Percentiles rank a stretch among this genome's conserved stretches.
These are phyloP conservation scores for Dicranocentrus wangi DNA, from an alignment of 2,888 invertebrate genomes.

Conservation along the genomic window DNA sequence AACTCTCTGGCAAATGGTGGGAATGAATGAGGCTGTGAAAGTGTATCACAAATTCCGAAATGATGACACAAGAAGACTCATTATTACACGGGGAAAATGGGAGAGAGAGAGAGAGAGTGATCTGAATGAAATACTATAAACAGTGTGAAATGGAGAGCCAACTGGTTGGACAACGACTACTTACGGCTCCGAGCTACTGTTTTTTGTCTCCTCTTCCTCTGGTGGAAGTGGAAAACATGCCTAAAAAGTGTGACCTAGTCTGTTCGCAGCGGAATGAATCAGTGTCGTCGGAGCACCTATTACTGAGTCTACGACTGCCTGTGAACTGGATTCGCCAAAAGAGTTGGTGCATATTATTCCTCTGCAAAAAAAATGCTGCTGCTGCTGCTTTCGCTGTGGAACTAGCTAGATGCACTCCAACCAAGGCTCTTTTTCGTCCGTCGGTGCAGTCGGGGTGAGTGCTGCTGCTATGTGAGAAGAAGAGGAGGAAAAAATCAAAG, in stretches of 20 bases:
- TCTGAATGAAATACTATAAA: neutral
- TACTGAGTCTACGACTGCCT: conserved; percentile 46
- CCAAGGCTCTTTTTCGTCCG: no score
- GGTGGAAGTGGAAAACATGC: conserved; percentile 25
- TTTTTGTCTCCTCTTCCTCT: neutral
- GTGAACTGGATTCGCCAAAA: neutral
- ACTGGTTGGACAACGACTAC: no score
- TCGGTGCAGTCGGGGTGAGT: no score
- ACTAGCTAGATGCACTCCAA: no score
- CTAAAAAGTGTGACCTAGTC: conserved; percentile 32
- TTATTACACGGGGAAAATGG: no score
- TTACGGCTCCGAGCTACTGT: neutral
- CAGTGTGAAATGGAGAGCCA: no score
- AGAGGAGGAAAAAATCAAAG: conserved; percentile 33
- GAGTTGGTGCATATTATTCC: conserved; percentile 38
- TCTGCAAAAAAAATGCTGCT: neutral
- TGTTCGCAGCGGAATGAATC: conserved; percentile 1
- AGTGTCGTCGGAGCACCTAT: conserved; percentile 35
- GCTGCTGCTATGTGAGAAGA: neutral
- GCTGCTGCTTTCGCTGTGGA: neutral
- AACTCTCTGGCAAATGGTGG: no score
- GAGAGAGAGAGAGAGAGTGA: neutral
- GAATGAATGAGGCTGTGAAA: no score
- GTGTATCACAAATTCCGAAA: no score
- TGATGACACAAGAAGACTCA: no score